Percentiles rank a stretch among this genome's conserved stretches.
Evolutionary conservation across 2,888 invertebrate species (phyloP).

Genomic region (Branchipolynoe longqiensis): DNA sequence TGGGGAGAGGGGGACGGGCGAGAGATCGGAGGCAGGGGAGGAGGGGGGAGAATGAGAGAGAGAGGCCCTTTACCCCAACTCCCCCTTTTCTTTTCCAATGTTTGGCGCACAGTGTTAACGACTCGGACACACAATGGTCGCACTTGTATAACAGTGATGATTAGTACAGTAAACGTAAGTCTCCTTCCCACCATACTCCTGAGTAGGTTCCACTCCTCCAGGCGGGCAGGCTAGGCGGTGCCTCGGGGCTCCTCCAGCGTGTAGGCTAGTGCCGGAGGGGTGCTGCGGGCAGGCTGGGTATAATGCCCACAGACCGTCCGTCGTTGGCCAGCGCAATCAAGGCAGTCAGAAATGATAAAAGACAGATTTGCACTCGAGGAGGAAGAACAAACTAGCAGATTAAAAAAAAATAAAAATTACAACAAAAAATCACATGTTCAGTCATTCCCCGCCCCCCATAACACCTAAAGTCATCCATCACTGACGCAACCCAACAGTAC

Average conservation of each 20-base stretch:
- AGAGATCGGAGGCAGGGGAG: too few species aligned
- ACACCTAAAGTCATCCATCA: neutral
- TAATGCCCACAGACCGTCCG: neutral
- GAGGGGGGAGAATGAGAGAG: too few species aligned
- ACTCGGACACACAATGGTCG: too few species aligned
- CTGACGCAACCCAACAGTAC: neutral
- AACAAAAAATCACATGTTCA: constrained; percentile 13
- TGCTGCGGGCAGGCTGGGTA: neutral
- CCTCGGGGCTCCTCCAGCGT: too few species aligned
- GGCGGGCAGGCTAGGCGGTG: too few species aligned
- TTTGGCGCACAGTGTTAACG: too few species aligned
- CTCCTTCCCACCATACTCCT: too few species aligned
- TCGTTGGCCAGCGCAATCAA: neutral
- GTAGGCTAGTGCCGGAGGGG: neutral
- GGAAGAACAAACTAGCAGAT: neutral
- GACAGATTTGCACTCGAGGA: neutral
- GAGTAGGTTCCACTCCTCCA: too few species aligned
- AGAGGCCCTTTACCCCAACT: too few species aligned
- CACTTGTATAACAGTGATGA: too few species aligned
- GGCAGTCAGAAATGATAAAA: neutral
- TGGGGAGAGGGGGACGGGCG: neutral
- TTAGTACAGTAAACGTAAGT: too few species aligned
- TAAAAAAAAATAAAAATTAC: neutral
- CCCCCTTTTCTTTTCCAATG: too few species aligned
- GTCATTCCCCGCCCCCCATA: neutral